These are phyloP conservation scores for Hippocampus guttulatus DNA, from an alignment of 2,113 vertebrate species.

Conservation along the genomic window DNA sequence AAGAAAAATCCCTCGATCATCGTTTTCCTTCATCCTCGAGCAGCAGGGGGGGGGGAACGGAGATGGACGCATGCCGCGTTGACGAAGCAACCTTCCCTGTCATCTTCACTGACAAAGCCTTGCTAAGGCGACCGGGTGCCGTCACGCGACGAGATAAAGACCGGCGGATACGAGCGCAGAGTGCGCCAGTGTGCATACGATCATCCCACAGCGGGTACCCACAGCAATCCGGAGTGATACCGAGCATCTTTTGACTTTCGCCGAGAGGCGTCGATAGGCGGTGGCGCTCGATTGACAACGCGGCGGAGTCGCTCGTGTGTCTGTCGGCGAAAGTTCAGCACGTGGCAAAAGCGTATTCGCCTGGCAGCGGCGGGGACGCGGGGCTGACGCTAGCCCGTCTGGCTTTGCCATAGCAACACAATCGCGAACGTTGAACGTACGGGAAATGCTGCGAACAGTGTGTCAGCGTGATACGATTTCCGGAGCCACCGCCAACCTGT, in stretches of 20 bases:
- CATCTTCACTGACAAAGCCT: constrained; percentile 49
- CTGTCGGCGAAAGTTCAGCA: constrained; percentile 20
- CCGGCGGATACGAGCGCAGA: constrained; percentile 42
- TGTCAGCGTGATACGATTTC: too few species aligned
- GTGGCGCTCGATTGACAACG: constrained; percentile 41
- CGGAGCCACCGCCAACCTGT: background rate
- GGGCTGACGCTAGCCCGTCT: constrained; percentile 38
- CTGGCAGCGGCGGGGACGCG: constrained; percentile 32
- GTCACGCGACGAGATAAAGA: constrained; percentile 48
- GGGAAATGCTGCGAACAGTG: background rate
- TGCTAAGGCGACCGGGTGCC: constrained; percentile 33
- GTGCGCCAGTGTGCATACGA: constrained; percentile 3
- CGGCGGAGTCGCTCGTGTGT: constrained; percentile 19
- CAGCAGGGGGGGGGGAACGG: constrained; percentile 33
- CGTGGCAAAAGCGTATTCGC: constrained; percentile 23
- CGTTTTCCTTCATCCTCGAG: constrained; percentile 53
- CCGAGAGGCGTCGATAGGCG: constrained; percentile 10
- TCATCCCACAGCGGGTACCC: constrained; percentile 21
- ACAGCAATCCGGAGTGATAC: constrained; percentile 29
- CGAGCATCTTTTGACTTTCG: constrained; percentile 37
- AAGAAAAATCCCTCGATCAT: constrained; percentile 60
- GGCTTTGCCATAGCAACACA: constrained; percentile 25
- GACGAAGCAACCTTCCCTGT: constrained; percentile 55
- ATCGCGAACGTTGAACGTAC: constrained; percentile 31
- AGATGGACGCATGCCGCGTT: constrained; percentile 46